phyloP scores from a whole-genome alignment of 2,113 vertebrate species.

The Himantopus leucocephalus region DNA sequence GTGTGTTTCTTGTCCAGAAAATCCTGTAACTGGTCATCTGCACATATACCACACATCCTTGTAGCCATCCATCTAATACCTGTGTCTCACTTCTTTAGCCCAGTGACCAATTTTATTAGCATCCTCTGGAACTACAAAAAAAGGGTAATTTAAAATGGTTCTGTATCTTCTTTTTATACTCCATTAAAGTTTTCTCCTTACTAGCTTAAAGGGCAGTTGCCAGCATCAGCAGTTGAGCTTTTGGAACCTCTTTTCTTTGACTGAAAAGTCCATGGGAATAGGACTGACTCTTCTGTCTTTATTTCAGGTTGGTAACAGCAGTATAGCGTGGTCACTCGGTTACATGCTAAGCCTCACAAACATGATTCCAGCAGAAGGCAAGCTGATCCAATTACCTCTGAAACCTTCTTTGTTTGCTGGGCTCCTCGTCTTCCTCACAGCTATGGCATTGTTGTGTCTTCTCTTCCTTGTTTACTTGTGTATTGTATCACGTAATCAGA shows the following conservation, averaged over 20 bases:
- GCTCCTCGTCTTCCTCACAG: slow-evolving; percentile 83
- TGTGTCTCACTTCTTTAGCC: not conserved
- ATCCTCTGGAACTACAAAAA: not conserved
- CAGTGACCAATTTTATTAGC: not conserved
- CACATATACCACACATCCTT: not conserved
- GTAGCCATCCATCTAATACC: not conserved
- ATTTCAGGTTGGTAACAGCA: slow-evolving; percentile 85
- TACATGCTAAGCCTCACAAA: slow-evolving; percentile 94
- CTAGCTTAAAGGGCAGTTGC: not conserved
- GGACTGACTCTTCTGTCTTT: not conserved
- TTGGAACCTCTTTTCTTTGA: not conserved
- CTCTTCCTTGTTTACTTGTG: slow-evolving; percentile 75
- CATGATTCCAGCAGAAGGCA: slow-evolving; percentile 90
- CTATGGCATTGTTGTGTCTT: slow-evolving; percentile 75
- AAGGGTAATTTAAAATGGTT: not conserved
- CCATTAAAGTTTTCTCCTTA: not conserved
- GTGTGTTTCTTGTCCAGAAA: not conserved
- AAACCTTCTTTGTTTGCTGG: slow-evolving; percentile 79
- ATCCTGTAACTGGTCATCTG: not conserved
- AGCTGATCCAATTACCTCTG: slow-evolving; percentile 79
- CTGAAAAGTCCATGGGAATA: not conserved
- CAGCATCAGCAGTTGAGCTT: not conserved
- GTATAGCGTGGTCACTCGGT: slow-evolving; percentile 90
- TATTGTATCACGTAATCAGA: not conserved
- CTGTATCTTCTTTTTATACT: not conserved